phyloP scores from a whole-genome alignment of 2,888 invertebrate genomes.

The Drosophila antonietae region DNA sequence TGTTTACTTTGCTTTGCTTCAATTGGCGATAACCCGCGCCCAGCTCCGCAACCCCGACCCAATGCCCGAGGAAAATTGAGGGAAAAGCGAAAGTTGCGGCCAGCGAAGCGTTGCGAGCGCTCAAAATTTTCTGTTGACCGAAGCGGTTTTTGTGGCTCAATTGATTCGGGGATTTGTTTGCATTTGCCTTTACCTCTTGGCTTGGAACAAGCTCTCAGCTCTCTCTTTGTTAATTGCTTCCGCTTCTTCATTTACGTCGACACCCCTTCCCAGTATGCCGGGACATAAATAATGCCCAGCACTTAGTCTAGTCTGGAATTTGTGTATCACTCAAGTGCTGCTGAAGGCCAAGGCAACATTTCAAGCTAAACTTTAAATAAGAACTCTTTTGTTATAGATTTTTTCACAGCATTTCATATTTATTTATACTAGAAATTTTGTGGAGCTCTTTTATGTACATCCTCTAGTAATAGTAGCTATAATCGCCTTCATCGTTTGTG shows the following conservation, averaged over 20 bases:
- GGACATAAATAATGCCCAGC: slow-evolving; percentile 66
- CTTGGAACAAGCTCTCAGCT: too few species aligned
- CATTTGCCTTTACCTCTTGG: background rate
- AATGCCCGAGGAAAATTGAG: background rate
- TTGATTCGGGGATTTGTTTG: slow-evolving; percentile 47
- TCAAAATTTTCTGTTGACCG: slow-evolving; percentile 67
- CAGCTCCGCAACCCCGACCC: background rate
- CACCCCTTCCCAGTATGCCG: background rate
- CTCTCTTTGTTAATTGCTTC: slow-evolving; percentile 13
- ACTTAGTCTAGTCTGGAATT: slow-evolving; percentile 47
- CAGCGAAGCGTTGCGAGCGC: slow-evolving; percentile 34
- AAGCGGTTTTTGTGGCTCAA: slow-evolving; percentile 62
- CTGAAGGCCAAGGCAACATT: background rate
- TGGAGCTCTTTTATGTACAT: too few species aligned
- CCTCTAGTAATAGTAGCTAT: too few species aligned
- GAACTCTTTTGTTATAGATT: background rate
- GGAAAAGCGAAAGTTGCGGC: slow-evolving; percentile 54
- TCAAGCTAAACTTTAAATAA: background rate
- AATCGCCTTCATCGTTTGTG: too few species aligned
- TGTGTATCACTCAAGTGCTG: slow-evolving; percentile 60
- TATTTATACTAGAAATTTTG: background rate
- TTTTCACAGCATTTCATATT: background rate
- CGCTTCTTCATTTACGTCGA: background rate
- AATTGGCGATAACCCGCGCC: slow-evolving; percentile 27
- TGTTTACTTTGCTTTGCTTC: slow-evolving; percentile 65